Evolutionary conservation across 2,888 invertebrate genomes (phyloP).

Genomic region (Synanthedon tipuliformis): DNA sequence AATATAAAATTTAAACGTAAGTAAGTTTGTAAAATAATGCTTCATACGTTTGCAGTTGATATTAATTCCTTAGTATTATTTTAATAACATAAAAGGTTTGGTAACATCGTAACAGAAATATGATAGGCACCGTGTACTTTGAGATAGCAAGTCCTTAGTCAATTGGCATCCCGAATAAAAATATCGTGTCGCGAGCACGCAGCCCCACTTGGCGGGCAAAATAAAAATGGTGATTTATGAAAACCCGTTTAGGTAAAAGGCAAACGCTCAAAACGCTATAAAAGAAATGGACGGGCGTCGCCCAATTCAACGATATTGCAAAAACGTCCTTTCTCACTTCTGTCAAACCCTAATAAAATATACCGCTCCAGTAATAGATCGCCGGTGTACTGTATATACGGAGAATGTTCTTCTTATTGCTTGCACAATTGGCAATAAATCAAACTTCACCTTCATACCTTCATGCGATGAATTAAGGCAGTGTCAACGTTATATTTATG

Average conservation of each 20-base stretch:
- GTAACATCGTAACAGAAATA: background rate
- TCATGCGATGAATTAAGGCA: no score
- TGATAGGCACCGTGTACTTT: background rate
- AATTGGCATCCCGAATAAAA: background rate
- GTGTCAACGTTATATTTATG: no score
- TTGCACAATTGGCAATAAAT: background rate
- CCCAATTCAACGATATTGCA: conserved; percentile 22
- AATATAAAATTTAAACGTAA: no score
- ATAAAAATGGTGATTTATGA: conserved; percentile 9
- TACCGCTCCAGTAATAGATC: background rate
- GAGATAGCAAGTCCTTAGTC: background rate
- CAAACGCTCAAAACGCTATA: conserved; percentile 26
- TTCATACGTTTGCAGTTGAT: no score
- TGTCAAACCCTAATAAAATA: conserved; percentile 32
- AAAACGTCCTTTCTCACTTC: conserved; percentile 25
- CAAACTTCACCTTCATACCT: background rate
- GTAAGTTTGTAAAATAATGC: no score
- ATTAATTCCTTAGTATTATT: no score
- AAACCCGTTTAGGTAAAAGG: conserved; percentile 23
- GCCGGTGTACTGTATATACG: background rate
- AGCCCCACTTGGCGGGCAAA: conserved; percentile 6
- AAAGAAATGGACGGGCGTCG: conserved; percentile 17
- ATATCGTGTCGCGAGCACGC: background rate
- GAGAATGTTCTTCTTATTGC: background rate
- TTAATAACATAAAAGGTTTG: no score